Evolutionary conservation across 2,113 vertebrate species (phyloP).

Genomic region (Uropsilus gracilis): DNA sequence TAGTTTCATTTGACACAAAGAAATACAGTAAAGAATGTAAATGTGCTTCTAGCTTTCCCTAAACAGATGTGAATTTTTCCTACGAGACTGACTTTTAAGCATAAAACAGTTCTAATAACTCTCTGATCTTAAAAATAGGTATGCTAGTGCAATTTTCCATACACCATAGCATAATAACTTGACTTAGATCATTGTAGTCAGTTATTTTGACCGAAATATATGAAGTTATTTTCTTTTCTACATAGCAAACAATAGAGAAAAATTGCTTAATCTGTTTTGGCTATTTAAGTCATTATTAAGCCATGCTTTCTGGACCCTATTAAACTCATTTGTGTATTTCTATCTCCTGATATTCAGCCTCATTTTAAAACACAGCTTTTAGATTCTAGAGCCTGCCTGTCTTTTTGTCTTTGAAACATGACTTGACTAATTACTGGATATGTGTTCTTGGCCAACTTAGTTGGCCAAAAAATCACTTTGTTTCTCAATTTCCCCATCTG

Average conservation of each 20-base stretch:
- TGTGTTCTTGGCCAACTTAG: conserved; percentile 9
- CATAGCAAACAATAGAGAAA: not conserved
- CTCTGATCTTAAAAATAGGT: conserved; percentile 63
- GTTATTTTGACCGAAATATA: conserved; percentile 26
- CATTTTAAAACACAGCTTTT: conserved; percentile 13
- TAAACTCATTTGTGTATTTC: not conserved
- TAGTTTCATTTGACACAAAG: conserved; percentile 37
- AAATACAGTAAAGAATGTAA: conserved; percentile 25
- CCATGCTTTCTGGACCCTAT: not conserved
- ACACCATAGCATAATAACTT: conserved; percentile 5
- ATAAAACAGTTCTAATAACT: conserved; percentile 13
- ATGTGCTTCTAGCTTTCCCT: not conserved
- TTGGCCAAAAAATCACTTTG: no score
- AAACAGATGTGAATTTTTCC: conserved; percentile 41
- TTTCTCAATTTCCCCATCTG: not conserved
- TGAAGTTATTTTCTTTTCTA: not conserved
- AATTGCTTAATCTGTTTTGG: not conserved
- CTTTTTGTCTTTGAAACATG: conserved; percentile 25
- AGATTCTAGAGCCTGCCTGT: not conserved
- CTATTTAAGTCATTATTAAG: conserved; percentile 46
- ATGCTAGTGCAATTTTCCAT: conserved; percentile 31
- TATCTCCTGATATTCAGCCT: conserved; percentile 8
- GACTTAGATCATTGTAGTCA: conserved; percentile 21
- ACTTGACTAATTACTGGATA: not conserved
- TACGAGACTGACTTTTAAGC: conserved; percentile 58